phyloP scores from a whole-genome alignment of 2,888 invertebrate species.

The Drymonia ruficornis region DNA sequence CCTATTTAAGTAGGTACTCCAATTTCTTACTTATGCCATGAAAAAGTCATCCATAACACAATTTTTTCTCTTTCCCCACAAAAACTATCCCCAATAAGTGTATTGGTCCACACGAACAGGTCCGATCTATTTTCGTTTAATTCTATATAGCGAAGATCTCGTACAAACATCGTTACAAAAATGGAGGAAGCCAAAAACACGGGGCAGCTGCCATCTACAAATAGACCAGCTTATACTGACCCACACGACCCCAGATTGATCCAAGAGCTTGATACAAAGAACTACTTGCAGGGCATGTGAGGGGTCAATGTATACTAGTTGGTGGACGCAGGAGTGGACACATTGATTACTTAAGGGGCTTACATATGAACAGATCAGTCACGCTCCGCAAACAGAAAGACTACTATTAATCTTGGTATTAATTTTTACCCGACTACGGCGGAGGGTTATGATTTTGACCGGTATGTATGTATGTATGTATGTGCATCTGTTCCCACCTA shows the following conservation, averaged over 20 bases:
- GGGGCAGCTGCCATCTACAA: constrained; percentile 34
- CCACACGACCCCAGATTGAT: constrained; percentile 7
- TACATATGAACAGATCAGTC: constrained; percentile 46
- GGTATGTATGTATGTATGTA: too few species aligned
- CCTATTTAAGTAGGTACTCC: too few species aligned
- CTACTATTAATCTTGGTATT: constrained; percentile 34
- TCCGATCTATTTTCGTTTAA: constrained; percentile 30
- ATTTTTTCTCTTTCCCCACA: neutral
- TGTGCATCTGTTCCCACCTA: too few species aligned
- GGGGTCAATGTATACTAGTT: constrained; percentile 22
- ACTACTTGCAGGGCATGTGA: neutral
- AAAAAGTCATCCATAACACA: neutral
- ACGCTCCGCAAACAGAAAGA: constrained; percentile 38
- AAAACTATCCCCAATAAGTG: neutral
- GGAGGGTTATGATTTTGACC: constrained; percentile 9
- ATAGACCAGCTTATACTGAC: constrained; percentile 21
- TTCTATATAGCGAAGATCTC: constrained; percentile 33
- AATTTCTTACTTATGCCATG: too few species aligned
- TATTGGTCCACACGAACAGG: constrained; percentile 15
- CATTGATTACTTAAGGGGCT: constrained; percentile 48
- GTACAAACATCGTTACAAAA: constrained; percentile 42
- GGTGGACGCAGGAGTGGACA: constrained; percentile 32
- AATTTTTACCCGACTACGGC: too few species aligned
- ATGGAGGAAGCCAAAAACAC: constrained; percentile 44
- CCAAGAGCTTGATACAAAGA: neutral